Evolutionary conservation across 2,888 invertebrate species (phyloP), one percentile per base, ranked within the genome.

Genomic region (Sesia apiformis): DNA sequence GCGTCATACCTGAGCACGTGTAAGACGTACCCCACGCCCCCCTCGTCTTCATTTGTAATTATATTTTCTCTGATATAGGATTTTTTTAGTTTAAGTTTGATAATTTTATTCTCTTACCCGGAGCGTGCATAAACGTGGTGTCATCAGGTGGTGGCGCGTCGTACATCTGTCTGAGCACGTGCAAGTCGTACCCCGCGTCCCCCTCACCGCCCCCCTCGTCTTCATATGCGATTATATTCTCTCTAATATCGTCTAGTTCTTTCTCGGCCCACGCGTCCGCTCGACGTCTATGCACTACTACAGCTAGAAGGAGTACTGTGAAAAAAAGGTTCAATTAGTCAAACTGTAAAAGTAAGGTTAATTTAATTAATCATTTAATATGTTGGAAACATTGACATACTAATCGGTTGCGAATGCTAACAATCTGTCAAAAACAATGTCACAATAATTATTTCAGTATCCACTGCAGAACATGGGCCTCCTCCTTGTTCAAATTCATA

Each of bases 181-280:
- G 94, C 57, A 98, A 91, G 76, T 98, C 97, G 81, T 96, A 98
- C 2, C 95, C 95, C 1, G 98, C 96, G 76, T 99, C 99, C 0
- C 97, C 97, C 79, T 99, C 97, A 75, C 99, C 99, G 74, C 98
- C 98, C 8, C 99, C 99, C 81, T 99, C 99, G 70, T 99, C 98
- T 73, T 98, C 97, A 73, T 99, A 99, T 66, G 97, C 97, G 66
- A 99, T 97, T 59, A 99, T 98, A 69, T 97, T 99, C 80, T 99
- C 99, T 57, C 98, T 91, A 41, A 98, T 97, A 74, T 99, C 98
- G 71, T 99, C 98, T 63, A 97, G 94, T 67, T 98, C 97, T 74
- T 97, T 97, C 73, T 95, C 95, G 49, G 95, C 94, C 90, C 96
- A 93, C 56, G 95, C 95, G 68, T 96, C 95, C 56, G 96, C 95